Evolutionary conservation across 2,888 invertebrate species (phyloP).

Genomic region (Mythimna loreyi): DNA sequence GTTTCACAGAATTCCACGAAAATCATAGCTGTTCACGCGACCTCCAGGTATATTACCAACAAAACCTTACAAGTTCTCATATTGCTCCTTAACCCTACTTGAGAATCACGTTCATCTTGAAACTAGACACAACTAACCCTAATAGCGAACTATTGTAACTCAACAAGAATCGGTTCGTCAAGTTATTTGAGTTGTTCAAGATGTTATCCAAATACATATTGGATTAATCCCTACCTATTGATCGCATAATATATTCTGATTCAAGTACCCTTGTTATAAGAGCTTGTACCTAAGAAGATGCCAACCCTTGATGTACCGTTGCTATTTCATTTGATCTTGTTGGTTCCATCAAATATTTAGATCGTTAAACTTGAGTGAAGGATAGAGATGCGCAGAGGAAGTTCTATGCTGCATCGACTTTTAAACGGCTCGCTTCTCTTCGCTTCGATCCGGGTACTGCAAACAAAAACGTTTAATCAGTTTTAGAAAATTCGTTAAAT

Average conservation of each 20-base stretch:
- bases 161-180: constrained; percentile 48
- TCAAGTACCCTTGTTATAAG: constrained; percentile 87
- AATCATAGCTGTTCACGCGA: constrained; percentile 9
- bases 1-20: not conserved
- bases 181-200: constrained; percentile 70
- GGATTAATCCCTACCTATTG: constrained; percentile 77
- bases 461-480: constrained; percentile 62
- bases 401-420: constrained; percentile 76
- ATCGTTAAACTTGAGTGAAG: constrained; percentile 85
- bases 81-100: constrained; percentile 30
- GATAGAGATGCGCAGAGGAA: constrained; percentile 74
- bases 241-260: constrained; percentile 86
- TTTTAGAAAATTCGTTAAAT: constrained; percentile 56
- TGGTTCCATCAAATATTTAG: constrained; percentile 89
- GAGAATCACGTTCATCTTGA: constrained; percentile 45
- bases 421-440: constrained; percentile 55
- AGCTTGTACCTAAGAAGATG: constrained; percentile 78
- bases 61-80: constrained; percentile 44
- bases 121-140: constrained; percentile 49
- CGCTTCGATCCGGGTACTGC: constrained; percentile 49
- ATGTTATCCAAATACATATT: constrained; percentile 65
- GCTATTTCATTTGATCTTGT: constrained; percentile 87
- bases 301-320: constrained; percentile 76
- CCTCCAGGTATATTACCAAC: not conserved
- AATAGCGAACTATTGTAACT: constrained; percentile 57